Percentiles rank a stretch among this genome's conserved stretches.
phyloP scores from a whole-genome alignment of 2,113 vertebrate genomes.

The Phalacrocorax carbo region DNA sequence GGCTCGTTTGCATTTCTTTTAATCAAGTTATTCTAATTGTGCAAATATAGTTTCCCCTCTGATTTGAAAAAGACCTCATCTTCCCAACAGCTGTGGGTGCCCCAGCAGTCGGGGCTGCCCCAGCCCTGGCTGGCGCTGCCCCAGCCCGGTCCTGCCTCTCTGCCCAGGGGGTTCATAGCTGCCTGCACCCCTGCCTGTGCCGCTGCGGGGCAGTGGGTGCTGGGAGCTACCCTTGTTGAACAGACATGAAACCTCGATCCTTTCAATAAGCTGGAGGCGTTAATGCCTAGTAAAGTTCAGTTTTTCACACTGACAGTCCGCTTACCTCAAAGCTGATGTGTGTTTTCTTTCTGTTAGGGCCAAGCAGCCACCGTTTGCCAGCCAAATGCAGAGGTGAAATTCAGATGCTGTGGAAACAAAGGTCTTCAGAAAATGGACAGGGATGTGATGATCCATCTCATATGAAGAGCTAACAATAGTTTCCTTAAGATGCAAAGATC shows the following conservation, averaged over 20 bases:
- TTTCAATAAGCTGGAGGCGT: neutral
- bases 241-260: neutral
- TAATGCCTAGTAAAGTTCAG: neutral
- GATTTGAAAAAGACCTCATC: neutral
- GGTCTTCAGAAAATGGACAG: neutral
- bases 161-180: neutral
- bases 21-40: conserved; percentile 46
- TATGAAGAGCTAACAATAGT: neutral
- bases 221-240: neutral
- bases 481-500: neutral
- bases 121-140: neutral
- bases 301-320: neutral
- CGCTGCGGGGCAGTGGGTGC: neutral
- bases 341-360: neutral
- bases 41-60: neutral
- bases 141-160: neutral
- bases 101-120: neutral
- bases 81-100: neutral
- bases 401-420: neutral
- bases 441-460: neutral
- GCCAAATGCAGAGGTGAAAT: neutral
- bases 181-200: neutral
- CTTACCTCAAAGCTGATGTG: neutral
- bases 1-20: conserved; percentile 3
- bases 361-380: neutral